Conservation (phyloP, 2,113 vertebrate species). For the Brachypodius melanocephalos region DNA sequence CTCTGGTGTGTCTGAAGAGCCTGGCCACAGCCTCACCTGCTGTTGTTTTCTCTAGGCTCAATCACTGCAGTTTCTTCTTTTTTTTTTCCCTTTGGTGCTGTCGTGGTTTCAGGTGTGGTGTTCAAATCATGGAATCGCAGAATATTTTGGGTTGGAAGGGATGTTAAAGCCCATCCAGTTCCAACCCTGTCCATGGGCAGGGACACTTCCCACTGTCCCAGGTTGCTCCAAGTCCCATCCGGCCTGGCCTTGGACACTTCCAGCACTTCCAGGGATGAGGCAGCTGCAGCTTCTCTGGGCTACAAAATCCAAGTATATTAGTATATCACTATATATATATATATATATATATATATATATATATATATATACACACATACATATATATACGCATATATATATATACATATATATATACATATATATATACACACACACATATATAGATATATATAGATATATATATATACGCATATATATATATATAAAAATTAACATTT, state of each 20-base stretch:
- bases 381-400: background rate
- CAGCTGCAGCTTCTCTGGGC: background rate
- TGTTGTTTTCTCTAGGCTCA: background rate
- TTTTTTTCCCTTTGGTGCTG: background rate
- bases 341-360: background rate
- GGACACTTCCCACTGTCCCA: background rate
- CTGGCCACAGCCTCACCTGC: background rate
- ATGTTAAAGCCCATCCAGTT: background rate
- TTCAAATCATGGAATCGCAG: background rate
- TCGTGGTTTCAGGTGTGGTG: background rate
- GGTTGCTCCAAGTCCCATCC: accelerated
- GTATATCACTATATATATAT: background rate
- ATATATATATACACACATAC: background rate
- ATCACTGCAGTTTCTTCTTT: background rate
- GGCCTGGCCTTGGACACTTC: background rate
- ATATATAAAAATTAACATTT: background rate
- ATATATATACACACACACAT: too few species aligned
- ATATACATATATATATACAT: background rate
- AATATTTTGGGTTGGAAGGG: accelerated
- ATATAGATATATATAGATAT: too few species aligned
- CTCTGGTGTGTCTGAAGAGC: background rate
- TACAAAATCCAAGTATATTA: background rate
- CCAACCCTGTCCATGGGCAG: background rate
- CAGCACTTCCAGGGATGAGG: background rate
- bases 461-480: background rate